Evolutionary conservation across 2,113 vertebrate species (phyloP), one percentile per base, ranked within the genome.

Genomic region (Okapia johnstoni): DNA sequence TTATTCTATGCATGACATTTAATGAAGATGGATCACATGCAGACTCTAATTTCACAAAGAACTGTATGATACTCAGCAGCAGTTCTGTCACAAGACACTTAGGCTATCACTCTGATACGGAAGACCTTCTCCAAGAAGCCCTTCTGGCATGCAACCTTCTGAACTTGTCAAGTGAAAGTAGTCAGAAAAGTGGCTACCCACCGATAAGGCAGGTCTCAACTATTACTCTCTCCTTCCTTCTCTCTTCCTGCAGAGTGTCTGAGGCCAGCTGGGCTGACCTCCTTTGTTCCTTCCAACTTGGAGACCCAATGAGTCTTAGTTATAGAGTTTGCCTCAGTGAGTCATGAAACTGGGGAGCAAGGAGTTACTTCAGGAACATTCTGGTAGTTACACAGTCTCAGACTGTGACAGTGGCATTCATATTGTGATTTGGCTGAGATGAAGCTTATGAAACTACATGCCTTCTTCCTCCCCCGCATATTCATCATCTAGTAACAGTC

Each of bases 81-180:
- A 19, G 40, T 15, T 36, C 54, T 90, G 89, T 96, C 76, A 94
- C 33, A 76, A 19, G 70, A 93, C 73, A 93, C 97, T 96, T 43
- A 55, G 19, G 46, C 55, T 92, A 80, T 91, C 76, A 0, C 48
- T 61, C 55, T 43, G 93, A 85, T 92, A 85, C 0, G 6, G 83
- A 81, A 97, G 92, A 77, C 58, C 84, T 97, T 93, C 89, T 90
- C 88, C 26, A 96, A 91, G 97, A 91, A 97, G 66, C 83, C 89
- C 79, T 96, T 90, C 40, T 88, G 90, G 87, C 61, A 87, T 94
- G 94, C 87, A 96, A 87, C 88, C 88, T 97, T 90, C 88, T 93
- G 88, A 88, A 95, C 94, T 88, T 93, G 91, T 97, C 77, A 97
- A 97, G 96, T 87, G 85, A 96, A 97, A 97, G 88, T 94, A 70